Evolutionary conservation across 2,797 vertebrate species (phyloP).

Genomic region (Microcaecilia unicolor): DNA sequence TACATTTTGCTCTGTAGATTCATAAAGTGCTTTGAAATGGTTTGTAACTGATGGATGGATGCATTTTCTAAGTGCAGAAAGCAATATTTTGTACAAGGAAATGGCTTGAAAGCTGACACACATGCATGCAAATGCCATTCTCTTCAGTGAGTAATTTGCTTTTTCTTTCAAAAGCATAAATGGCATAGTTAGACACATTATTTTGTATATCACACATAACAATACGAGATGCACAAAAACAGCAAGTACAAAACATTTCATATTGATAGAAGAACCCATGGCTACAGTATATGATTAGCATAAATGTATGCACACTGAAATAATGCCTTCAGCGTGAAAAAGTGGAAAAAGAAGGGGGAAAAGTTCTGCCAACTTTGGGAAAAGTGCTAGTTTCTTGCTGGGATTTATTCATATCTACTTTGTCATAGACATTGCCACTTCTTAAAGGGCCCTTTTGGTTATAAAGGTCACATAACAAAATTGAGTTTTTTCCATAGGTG

Average conservation of each 20-base stretch:
- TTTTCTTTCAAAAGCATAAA: conserved; percentile 79
- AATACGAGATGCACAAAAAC: conserved; percentile 76
- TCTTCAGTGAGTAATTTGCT: conserved; percentile 76
- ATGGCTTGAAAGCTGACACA: conserved; percentile 79
- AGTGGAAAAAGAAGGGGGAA: conserved; percentile 49
- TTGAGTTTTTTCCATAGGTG: no score
- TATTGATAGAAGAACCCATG: conserved; percentile 73
- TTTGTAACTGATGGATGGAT: conserved; percentile 78
- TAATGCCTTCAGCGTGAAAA: conserved; percentile 69
- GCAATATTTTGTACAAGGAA: conserved; percentile 77
- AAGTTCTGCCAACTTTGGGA: conserved; percentile 55
- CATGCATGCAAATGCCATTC: conserved; percentile 78
- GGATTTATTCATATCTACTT: no score
- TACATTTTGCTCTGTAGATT: conserved; percentile 74
- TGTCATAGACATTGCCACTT: no score
- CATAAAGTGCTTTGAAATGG: conserved; percentile 81
- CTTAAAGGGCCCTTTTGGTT: no score
- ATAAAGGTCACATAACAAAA: no score
- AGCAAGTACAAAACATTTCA: conserved; percentile 78
- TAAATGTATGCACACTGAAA: conserved; percentile 75
- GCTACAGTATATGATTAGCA: conserved; percentile 73
- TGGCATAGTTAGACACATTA: conserved; percentile 78
- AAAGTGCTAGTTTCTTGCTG: no score
- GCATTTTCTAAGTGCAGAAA: conserved; percentile 76
- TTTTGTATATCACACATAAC: conserved; percentile 81